Evolutionary conservation across 1,140 invertebrate species (phyloP), one percentile per base, ranked within the genome.

Genomic region (Drosophila malerkotliana): DNA sequence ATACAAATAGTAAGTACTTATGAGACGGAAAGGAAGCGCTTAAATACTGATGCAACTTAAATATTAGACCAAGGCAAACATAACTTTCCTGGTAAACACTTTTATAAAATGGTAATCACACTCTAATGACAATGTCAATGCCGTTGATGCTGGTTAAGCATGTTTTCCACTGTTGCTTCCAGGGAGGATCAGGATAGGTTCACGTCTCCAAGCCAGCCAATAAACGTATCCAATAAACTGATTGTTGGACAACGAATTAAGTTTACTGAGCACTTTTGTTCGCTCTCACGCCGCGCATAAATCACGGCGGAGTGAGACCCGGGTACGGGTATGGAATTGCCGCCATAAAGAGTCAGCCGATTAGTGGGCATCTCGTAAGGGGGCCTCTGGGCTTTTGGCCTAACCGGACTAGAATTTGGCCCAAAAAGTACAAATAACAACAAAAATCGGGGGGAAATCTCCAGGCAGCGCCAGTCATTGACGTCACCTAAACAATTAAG

Each of bases 401-500:
- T 12, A 52, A n/a, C n/a, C 9, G 9, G 15, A 53, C 15, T n/a
- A 57, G 21, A 14, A 26, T 32, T 30, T 21, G 47, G 64, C 56
- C 32, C 69, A 68, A 54, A 52, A n/a, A 44, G 8, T 12, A 10
- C 4, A 37, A 37, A 37, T 37, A 37, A 37, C 4, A 37, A 37
- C 41, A 44, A 44, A 44, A 18, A 15, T 44, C 32, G 30, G 34
- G 55, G 54, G 52, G 45, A 18, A 21, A 49, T 12, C 55, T 45
- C 26, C 41, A 10, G 26, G 59, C 56, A 54, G 67, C 61, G 56
- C 64, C 58, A 62, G 15, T 61, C 66, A 77, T 87, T 87, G 82
- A 87, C 82, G 82, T 87, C 82, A 87, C 75, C 37, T 82, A 71
- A 87, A 88, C 79, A 88, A 88, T 81, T 87, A 87, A 61, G 62